Percentiles rank a stretch among this genome's conserved stretches.
phyloP scores from a whole-genome alignment of 2,888 invertebrate genomes.

The Pammene fasciana region DNA sequence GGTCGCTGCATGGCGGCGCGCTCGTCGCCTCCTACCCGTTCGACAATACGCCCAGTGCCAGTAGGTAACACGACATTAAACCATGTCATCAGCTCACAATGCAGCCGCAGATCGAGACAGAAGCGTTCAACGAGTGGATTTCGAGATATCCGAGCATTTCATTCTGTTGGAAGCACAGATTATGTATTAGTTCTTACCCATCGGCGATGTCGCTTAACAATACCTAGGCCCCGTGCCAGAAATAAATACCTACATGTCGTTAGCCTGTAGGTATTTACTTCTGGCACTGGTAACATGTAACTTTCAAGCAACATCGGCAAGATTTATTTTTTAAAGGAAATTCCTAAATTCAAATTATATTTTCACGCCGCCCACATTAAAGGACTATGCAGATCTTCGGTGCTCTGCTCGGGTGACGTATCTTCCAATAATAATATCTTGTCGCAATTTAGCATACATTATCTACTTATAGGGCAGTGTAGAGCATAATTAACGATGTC shows the following conservation, averaged over 20 bases:
- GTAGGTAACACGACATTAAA: slow-evolving; percentile 80
- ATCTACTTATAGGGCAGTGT: not conserved
- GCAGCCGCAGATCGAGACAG: not conserved
- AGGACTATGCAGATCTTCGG: slow-evolving; percentile 90
- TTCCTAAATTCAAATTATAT: not conserved
- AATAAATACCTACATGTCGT: no score
- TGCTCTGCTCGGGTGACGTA: slow-evolving; percentile 88
- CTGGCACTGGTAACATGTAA: no score
- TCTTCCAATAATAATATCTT: slow-evolving; percentile 33
- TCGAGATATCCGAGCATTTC: no score
- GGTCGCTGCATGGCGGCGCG: slow-evolving; percentile 97
- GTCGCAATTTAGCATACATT: not conserved
- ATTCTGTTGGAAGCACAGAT: no score
- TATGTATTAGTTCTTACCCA: no score
- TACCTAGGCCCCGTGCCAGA: no score
- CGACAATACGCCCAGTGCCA: slow-evolving; percentile 96
- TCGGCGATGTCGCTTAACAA: no score
- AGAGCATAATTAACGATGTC: slow-evolving; percentile 31
- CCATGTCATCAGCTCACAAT: not conserved
- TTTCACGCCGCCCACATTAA: slow-evolving; percentile 62
- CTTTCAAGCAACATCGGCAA: no score
- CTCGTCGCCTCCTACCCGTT: slow-evolving; percentile 98
- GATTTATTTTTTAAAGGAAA: no score
- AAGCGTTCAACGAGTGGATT: not conserved
- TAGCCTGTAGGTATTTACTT: no score